Evolutionary conservation across 2,113 vertebrate species (phyloP).

Genomic region (Cinclus cinclus): DNA sequence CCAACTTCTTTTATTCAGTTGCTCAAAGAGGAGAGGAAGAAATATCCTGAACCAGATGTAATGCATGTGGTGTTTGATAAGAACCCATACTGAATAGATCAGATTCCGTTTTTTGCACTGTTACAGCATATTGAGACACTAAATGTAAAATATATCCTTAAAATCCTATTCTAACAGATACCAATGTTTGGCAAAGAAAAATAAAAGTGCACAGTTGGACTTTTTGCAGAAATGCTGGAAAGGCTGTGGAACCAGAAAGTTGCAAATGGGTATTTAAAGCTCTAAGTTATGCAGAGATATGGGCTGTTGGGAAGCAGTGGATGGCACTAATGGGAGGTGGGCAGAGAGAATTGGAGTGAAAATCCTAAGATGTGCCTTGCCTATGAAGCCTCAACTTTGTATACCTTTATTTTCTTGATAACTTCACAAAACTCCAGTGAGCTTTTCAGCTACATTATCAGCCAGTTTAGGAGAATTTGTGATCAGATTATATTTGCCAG

Average conservation of each 20-base stretch:
- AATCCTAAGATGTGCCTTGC: neutral
- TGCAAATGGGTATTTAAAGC: neutral
- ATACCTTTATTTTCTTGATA: neutral
- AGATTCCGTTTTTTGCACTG: neutral
- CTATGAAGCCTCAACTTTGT: rapidly evolving
- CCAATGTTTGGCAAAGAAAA: neutral
- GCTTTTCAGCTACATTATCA: neutral
- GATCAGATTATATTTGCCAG: neutral
- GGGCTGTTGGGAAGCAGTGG: neutral
- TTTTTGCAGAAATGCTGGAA: neutral
- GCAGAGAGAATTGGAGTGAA: neutral
- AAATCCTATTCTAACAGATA: neutral
- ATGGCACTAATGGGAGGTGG: neutral
- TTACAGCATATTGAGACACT: neutral
- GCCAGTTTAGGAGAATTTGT: neutral
- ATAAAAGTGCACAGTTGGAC: neutral
- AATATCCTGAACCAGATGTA: neutral
- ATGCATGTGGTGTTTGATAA: neutral
- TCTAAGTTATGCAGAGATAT: neutral
- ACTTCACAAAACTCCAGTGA: neutral
- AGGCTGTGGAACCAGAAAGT: neutral
- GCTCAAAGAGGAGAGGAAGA: neutral
- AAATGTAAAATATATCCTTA: neutral
- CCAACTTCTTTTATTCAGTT: neutral
- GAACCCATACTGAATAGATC: neutral